These are phyloP conservation scores for Barbus barbus DNA, from an alignment of 2,113 vertebrate species.

Conservation along the genomic window DNA sequence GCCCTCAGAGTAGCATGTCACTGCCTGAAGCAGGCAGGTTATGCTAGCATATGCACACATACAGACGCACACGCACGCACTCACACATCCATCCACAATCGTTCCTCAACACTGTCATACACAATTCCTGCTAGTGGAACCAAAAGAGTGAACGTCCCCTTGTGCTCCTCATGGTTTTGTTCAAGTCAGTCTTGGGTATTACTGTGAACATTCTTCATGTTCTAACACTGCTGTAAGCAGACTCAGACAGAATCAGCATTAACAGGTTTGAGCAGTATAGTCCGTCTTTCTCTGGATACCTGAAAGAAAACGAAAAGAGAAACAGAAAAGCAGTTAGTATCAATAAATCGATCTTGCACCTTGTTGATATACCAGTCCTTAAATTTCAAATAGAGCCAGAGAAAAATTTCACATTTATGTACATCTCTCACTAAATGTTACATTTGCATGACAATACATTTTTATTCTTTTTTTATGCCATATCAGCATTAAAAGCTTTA, in stretches of 20 bases:
- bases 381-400: not conserved
- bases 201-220: constrained; percentile 67
- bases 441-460: too few species aligned
- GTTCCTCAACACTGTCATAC: constrained; percentile 23
- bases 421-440: too few species aligned
- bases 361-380: too few species aligned
- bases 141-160: constrained; percentile 70
- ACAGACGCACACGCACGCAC: constrained; percentile 63
- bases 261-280: constrained; percentile 1
- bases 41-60: constrained; percentile 61
- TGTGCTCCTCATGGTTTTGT: constrained; percentile 68
- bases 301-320: constrained; percentile 56
- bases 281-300: constrained; percentile 53
- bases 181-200: constrained; percentile 71
- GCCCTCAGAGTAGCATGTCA: constrained; percentile 64
- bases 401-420: too few species aligned
- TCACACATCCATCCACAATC: constrained; percentile 51
- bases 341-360: too few species aligned
- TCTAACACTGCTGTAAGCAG: constrained; percentile 54
- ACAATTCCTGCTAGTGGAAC: constrained; percentile 70
- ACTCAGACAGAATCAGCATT: constrained; percentile 30
- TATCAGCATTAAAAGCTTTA: too few species aligned
- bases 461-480: too few species aligned
- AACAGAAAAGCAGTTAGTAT: too few species aligned
- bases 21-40: constrained; percentile 66